Conservation (phyloP, 2,113 vertebrate species). For the Phrynosoma platyrhinos region DNA sequence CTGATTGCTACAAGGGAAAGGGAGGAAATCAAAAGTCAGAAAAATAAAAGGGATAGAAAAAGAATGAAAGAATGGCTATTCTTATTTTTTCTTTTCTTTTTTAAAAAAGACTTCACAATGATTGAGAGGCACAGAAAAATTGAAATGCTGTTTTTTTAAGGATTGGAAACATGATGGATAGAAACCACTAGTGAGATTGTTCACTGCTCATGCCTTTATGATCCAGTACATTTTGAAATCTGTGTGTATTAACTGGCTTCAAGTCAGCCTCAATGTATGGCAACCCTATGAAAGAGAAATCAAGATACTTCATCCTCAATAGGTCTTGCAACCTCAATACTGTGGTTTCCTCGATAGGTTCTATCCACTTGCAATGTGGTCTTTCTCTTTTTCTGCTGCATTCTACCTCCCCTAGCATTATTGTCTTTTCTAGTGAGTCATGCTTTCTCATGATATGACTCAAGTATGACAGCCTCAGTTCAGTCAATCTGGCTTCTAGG, state of each 20-base stretch:
- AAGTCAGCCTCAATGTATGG: no score
- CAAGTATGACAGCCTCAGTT: no score
- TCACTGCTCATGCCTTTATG: neutral
- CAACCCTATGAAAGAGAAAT: no score
- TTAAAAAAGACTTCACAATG: neutral
- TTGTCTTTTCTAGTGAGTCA: no score
- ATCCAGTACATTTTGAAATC: neutral
- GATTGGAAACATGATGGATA: neutral
- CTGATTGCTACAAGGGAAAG: slow-evolving; percentile 13
- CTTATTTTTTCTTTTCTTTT: neutral
- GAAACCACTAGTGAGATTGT: slow-evolving; percentile 18
- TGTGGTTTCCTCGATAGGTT: no score
- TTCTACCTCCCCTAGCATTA: no score
- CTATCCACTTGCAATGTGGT: no score
- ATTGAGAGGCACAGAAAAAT: neutral
- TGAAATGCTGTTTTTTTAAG: neutral
- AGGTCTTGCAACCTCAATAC: no score
- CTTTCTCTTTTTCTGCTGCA: no score
- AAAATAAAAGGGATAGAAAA: slow-evolving; percentile 16
- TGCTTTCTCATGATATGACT: no score
- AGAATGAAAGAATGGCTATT: fast-evolving
- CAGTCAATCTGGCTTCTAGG: no score
- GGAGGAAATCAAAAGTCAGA: neutral
- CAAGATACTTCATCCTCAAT: no score
- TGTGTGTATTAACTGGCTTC: neutral